A percentile compares a stretch with the other conserved stretches of the same genome.
These are phyloP conservation scores for Cyanoderma ruficeps DNA, from an alignment of 2,113 vertebrate species.

Conservation along the genomic window DNA sequence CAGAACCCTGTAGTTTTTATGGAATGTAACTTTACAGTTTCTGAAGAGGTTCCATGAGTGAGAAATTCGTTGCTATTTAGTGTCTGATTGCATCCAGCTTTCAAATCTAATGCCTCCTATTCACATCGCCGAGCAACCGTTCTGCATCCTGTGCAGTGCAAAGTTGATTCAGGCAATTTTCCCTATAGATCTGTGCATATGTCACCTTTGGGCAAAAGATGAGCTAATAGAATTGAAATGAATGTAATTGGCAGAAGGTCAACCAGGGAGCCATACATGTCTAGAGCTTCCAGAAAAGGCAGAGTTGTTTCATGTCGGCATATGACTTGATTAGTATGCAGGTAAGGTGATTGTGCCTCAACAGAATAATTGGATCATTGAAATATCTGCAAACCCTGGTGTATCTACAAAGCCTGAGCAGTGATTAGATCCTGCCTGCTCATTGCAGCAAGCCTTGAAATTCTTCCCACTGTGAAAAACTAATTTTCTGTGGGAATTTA, in stretches of 20 bases:
- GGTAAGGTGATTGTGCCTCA: slow-evolving; percentile 75
- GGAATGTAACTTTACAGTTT: not conserved
- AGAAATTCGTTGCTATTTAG: slow-evolving; percentile 28
- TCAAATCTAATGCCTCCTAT: not conserved
- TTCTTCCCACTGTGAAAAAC: slow-evolving; percentile 87
- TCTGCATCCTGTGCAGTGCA: not conserved
- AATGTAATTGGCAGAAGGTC: slow-evolving; percentile 80
- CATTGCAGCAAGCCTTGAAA: slow-evolving; percentile 81
- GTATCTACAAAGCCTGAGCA: slow-evolving; percentile 82
- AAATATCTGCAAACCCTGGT: slow-evolving; percentile 79
- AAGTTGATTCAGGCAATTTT: slow-evolving; percentile 54
- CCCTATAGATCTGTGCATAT: slow-evolving; percentile 64
- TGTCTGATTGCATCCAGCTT: slow-evolving; percentile 13
- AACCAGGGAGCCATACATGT: slow-evolving; percentile 47
- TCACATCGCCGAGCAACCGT: not conserved
- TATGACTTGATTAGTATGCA: slow-evolving; percentile 81
- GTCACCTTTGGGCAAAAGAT: slow-evolving; percentile 78
- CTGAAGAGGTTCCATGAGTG: not conserved
- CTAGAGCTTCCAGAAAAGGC: slow-evolving; percentile 73
- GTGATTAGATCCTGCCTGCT: slow-evolving; percentile 85
- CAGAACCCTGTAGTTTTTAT: not conserved
- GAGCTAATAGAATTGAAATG: slow-evolving; percentile 81
- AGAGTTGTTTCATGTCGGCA: slow-evolving; percentile 61
- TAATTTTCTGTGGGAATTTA: slow-evolving; percentile 87
- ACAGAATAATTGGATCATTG: slow-evolving; percentile 84